Base-by-base conservation (phyloP, 2,113 vertebrate species). In the Oriolus oriolus region DNA sequence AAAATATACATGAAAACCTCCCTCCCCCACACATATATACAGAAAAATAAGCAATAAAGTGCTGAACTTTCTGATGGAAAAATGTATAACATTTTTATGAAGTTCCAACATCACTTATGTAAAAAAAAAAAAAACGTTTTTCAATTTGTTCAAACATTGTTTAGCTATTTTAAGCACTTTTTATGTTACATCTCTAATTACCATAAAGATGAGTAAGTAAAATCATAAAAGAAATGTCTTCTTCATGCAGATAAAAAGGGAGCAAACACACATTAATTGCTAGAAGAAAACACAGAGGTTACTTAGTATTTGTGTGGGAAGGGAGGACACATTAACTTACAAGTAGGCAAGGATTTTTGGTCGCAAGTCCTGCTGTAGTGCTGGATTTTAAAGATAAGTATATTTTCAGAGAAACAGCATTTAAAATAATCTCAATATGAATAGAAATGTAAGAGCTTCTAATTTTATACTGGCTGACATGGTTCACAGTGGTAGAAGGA, bases 21-120 rank as follows among this genome's bases (percentile, higher is more conserved):
- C 11, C 35, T 3, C 8, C 1, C 20, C 1, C 9, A 6, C 14
- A 18, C 8, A 61, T 13, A 30, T 7, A 61, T 13, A 30, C 16
- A 54, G 35, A 70, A 7, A 65, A 80, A 92, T 70, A 63, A 90
- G 73, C 44, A 80, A 19, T 39, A 7, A n/a, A n/a, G 6, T 63
- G 16, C 11, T 81, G 26, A 89, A 70, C 28, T 35, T 80, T 89
- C 66, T 93, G 35, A 6, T 88, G 42, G 54, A 84, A 89, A 95
- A 77, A 80, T n/a, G 7, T 37, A 13, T 33, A 35, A 63, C 1
- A 42, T 64, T 65, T 75, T 79, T 73, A 10, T 47, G 24, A 78
- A 41, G 9, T n/a, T 87, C 15, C 33, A 66, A 23, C 19, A 89
- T 27, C 11, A 39, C 1, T 65, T 28, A 19, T 8, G 7, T 30